Evolutionary conservation across 2,797 vertebrate genomes (phyloP), one percentile per base, ranked within the genome.

Genomic region (Pogoniulus pusillus): DNA sequence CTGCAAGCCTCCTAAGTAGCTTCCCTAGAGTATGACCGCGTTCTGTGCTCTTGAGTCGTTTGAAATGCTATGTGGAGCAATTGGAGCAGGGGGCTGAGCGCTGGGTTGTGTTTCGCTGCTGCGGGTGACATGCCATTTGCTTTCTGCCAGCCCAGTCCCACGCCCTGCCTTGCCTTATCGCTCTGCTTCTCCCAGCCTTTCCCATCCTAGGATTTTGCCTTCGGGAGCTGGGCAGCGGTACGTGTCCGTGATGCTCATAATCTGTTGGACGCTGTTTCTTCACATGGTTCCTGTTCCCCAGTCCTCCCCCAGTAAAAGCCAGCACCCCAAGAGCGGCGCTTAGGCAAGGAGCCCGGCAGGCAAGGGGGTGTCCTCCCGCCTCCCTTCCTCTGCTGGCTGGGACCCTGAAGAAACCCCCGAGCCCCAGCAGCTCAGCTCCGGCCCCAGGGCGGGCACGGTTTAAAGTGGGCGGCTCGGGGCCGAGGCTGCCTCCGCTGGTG

Each of bases 1-100:
- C 9, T 3, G 6, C 8, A 4, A 32, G 8, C 12, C 30, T 7
- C 20, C 5, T 1, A 1, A 8, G 7, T 2, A 6, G 20, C 3
- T 7, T 9, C 16, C 24, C 47, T 49, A 23, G 2, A 32, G 12
- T 16, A 16, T 34, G 3, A 0, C 5, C 2, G 11, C 4, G 17
- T 6, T 10, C 17, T 7, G 5, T 4, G 39, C 49, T 45, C 6
- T 30, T 26, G 30, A 1, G 5, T 32, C 16, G 0, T 16, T 3
- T 1, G 26, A 34, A 16, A 16, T 22, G 6, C 0, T 6, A 7
- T 0, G 12, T 3, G 72, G 55, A 53, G 72, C 55, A 23, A 27
- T 3, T 53, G 51, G 51, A 53, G 51, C 26, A 15, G 39, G 47
- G 27, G 7, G 15, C 34, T 63, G 35, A 11, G 60, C 7, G 5